Evolutionary conservation across 2,888 invertebrate species (phyloP).

Genomic region (Pandemis heparana): DNA sequence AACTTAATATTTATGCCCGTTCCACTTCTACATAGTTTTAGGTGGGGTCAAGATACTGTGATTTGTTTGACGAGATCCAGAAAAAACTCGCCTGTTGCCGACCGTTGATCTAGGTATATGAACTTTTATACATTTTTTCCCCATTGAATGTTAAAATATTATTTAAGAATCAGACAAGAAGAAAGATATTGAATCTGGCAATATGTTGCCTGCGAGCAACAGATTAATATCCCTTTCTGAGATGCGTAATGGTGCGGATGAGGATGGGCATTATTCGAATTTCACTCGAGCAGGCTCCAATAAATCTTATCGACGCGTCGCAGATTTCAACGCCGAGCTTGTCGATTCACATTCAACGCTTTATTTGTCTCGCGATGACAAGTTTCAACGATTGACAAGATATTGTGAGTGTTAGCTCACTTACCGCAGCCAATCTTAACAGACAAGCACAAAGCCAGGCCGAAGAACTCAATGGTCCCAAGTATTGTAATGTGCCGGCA

Average conservation of each 20-base stretch:
- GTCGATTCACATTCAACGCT: neutral
- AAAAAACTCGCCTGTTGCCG: too few species aligned
- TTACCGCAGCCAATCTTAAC: slow-evolving; percentile 15
- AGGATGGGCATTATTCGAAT: slow-evolving; percentile 1
- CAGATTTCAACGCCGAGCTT: slow-evolving; percentile 5
- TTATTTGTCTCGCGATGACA: neutral
- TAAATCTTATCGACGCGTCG: slow-evolving; percentile 8
- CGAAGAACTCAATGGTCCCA: slow-evolving; percentile 18
- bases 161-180: too few species aligned
- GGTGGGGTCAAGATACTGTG: too few species aligned
- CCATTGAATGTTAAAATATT: too few species aligned
- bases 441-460: slow-evolving; percentile 5
- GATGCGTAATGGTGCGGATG: slow-evolving; percentile 7
- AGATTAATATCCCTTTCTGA: neutral
- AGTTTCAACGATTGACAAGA: neutral
- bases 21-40: too few species aligned
- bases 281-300: neutral
- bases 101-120: too few species aligned
- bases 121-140: too few species aligned
- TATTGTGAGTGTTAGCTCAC: neutral
- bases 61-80: too few species aligned
- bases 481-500: slow-evolving; percentile 4
- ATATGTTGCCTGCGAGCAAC: neutral
- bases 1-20: too few species aligned
- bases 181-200: neutral